Percentiles rank a stretch among this genome's conserved stretches.
Conservation (phyloP, 2,888 invertebrate species). For the Xiphydria camelus region DNA sequence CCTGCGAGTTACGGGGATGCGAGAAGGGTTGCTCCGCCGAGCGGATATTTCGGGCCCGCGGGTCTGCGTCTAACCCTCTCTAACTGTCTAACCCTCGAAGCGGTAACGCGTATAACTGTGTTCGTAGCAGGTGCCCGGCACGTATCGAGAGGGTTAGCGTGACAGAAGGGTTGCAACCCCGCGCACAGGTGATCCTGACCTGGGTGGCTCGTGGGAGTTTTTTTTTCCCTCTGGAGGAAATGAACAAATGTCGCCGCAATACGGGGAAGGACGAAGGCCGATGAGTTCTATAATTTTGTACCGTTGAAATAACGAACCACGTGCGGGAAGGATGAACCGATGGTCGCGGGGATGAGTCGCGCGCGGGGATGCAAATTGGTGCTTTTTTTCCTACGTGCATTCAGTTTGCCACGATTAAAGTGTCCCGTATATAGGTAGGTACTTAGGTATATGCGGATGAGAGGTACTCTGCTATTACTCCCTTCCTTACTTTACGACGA, state of each 20-base stretch:
- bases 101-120: slow-evolving; percentile 25
- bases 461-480: no score
- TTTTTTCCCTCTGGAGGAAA: slow-evolving; percentile 12
- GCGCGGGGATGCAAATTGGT: no score
- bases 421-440: no score
- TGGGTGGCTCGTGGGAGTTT: slow-evolving; percentile 15
- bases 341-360: no score
- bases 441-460: no score
- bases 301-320: no score
- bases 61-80: slow-evolving; percentile 27
- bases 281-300: slow-evolving; percentile 25
- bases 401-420: no score
- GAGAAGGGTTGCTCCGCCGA: slow-evolving; percentile 17
- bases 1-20: slow-evolving; percentile 6
- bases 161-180: slow-evolving; percentile 23
- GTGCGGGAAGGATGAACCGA: no score
- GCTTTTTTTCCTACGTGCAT: no score
- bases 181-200: slow-evolving; percentile 39
- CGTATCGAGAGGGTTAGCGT: slow-evolving; percentile 32
- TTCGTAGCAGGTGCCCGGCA: slow-evolving; percentile 18
- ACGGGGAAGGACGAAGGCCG: background rate
- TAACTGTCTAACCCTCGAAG: slow-evolving; percentile 24
- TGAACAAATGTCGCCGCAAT: slow-evolving; percentile 21
- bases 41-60: slow-evolving; percentile 19
- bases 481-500: no score